Evolutionary conservation across 53 echinoderm and acorn worm species (phyloP), one percentile per base, ranked within the genome.

Genomic region (Hippasteria phrygiana): DNA sequence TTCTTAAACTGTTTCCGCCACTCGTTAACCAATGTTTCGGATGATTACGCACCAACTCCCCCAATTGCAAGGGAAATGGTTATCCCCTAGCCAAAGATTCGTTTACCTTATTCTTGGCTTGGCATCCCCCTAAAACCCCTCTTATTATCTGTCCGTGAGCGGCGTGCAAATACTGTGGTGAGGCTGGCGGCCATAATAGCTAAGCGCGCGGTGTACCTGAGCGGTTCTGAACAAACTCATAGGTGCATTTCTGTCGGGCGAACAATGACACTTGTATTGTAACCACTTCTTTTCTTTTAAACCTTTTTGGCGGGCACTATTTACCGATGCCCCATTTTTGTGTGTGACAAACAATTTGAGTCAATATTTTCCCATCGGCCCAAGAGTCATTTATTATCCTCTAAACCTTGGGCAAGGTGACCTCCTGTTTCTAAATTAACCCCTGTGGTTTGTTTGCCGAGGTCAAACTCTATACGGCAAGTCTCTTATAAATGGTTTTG

Each of bases 371-470:
- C 85, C 7, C 48, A 47, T 46, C 48, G 70, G 71, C 38, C 70
- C 53, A 66, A 51, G 69, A 50, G 85, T 85, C 69, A 85, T 85
- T 85, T 85, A 85, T 85, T 69, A 85, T 85, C 85, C 85, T 50
- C 48, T 29, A 64, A 85, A 27, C 85, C 64, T 29, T n/a, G 70
- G 85, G 12, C 50, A 67, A 64, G 46, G 51, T 53, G 85, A 71
- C 85, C 85, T 70, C 85, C 51, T 41, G 85, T 85, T 85, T 46
- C 51, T 10, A 64, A 85, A 85, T 85, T 85, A 85, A 83, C 83
- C 83, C 67, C 67, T n/a, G 37, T 5, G 47, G 41, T 27, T 81
- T 65, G 82, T 82, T 82, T 82, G 82, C 82, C 4, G 33, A 46
- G 82, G 64, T 66, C 82, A 82, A 82, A 82, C 5, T 82, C 66